Conservation (phyloP, 2,888 invertebrate species). For the Caradrina clavipalpis region DNA sequence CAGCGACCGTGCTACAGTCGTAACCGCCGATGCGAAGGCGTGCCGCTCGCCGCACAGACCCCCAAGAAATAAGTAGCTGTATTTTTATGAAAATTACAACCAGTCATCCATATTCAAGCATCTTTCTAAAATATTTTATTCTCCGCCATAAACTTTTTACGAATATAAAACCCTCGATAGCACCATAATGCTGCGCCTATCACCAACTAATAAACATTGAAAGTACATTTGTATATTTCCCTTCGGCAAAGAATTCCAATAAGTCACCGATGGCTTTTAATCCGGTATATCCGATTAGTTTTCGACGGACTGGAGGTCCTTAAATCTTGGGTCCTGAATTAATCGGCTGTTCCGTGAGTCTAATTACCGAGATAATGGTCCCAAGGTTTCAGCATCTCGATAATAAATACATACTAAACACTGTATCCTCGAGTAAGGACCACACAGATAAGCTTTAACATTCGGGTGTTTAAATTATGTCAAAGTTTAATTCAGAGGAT, state of each 20-base stretch:
- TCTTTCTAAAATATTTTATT: slow-evolving; percentile 30
- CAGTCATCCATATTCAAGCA: slow-evolving; percentile 13
- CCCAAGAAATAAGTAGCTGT: background rate
- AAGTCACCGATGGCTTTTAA: slow-evolving; percentile 66
- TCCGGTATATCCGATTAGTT: slow-evolving; percentile 69
- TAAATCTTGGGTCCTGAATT: slow-evolving; percentile 67
- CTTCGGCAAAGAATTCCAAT: slow-evolving; percentile 65
- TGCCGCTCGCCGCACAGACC: background rate
- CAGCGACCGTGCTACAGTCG: slow-evolving; percentile 1
- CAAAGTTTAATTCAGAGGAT: slow-evolving; percentile 35
- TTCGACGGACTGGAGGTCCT: slow-evolving; percentile 60
- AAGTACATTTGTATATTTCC: slow-evolving; percentile 60
- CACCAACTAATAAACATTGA: slow-evolving; percentile 59
- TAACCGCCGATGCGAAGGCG: background rate
- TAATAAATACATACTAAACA: slow-evolving; percentile 58
- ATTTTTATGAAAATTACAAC: slow-evolving; percentile 39
- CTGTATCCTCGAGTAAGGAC: slow-evolving; percentile 27
- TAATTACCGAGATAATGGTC: slow-evolving; percentile 66
- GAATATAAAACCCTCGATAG: slow-evolving; percentile 37
- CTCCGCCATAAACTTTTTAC: slow-evolving; percentile 45
- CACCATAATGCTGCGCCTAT: slow-evolving; percentile 27
- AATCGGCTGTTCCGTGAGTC: slow-evolving; percentile 65
- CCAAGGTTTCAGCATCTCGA: slow-evolving; percentile 57
- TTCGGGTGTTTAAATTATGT: slow-evolving; percentile 42
- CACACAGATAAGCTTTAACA: slow-evolving; percentile 45